Conservation (phyloP, 2,113 vertebrate genomes). For the Lepus timidus region DNA sequence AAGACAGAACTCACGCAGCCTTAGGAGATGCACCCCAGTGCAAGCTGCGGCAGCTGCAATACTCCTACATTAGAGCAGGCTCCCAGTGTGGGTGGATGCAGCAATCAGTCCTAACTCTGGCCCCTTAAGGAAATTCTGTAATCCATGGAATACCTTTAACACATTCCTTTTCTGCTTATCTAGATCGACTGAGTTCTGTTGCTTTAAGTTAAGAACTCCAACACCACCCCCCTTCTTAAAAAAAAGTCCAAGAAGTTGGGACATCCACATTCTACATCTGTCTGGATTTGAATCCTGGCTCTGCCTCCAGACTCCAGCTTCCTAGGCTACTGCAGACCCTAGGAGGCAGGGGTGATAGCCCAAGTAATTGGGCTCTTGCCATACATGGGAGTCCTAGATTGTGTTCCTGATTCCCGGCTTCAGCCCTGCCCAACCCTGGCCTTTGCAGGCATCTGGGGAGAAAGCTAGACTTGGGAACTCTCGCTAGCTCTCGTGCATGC, state of each 20-base stretch:
- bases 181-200: background rate
- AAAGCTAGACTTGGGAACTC: too few relatives aligned
- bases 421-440: too few relatives aligned
- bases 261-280: too few relatives aligned
- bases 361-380: too few relatives aligned
- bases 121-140: background rate
- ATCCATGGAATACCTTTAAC: background rate
- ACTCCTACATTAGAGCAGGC: background rate
- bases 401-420: too few relatives aligned
- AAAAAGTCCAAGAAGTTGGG: background rate
- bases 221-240: background rate
- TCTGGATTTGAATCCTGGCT: too few relatives aligned
- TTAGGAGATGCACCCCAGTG: background rate
- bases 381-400: too few relatives aligned
- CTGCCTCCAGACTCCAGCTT: too few relatives aligned
- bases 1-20: background rate
- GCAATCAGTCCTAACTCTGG: background rate
- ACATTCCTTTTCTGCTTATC: background rate
- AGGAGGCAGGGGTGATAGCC: too few relatives aligned
- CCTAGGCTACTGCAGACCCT: too few relatives aligned
- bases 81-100: background rate
- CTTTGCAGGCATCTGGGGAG: too few relatives aligned
- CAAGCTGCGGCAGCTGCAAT: background rate
- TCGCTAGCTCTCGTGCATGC: too few relatives aligned
- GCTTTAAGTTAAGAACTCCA: slow-evolving; percentile 45